A percentile compares a stretch with the other conserved stretches of the same genome.
phyloP scores from a whole-genome alignment of 2,888 invertebrate genomes.

The Tiliacea aurago region DNA sequence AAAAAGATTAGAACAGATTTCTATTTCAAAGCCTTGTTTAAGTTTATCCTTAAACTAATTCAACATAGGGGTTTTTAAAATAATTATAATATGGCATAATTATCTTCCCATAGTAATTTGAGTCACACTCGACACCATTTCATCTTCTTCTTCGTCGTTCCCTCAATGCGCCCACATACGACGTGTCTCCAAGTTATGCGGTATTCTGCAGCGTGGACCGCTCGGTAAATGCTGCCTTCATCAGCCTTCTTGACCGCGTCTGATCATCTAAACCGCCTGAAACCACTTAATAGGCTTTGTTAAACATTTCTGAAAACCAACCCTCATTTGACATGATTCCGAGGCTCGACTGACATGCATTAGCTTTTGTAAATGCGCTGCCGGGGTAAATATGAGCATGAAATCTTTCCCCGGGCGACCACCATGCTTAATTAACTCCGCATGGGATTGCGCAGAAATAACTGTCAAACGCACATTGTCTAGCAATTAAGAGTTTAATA shows the following conservation, averaged over 20 bases:
- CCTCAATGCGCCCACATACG: too few species aligned
- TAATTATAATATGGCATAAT: neutral
- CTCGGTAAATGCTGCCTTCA: too few species aligned
- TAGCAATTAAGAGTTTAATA: constrained; percentile 52
- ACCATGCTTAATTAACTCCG: constrained; percentile 56
- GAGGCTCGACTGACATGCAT: constrained; percentile 4
- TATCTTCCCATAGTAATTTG: neutral
- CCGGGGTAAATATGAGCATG: constrained; percentile 49
- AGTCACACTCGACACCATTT: neutral
- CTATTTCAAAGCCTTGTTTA: too few species aligned
- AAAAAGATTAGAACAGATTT: too few species aligned
- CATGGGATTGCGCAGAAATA: constrained; percentile 44
- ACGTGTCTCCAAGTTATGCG: too few species aligned
- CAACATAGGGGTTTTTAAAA: neutral
- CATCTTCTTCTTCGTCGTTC: too few species aligned
- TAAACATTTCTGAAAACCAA: neutral
- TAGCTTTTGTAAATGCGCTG: constrained; percentile 38
- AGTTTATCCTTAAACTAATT: neutral
- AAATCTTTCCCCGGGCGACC: constrained; percentile 47
- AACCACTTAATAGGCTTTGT: neutral
- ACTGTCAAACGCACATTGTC: constrained; percentile 53
- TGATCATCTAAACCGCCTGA: too few species aligned
- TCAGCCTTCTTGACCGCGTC: too few species aligned
- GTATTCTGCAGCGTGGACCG: too few species aligned
- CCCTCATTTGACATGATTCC: neutral